Evolutionary conservation across 2,888 invertebrate genomes (phyloP).

Genomic region (Agriotes lineatus): DNA sequence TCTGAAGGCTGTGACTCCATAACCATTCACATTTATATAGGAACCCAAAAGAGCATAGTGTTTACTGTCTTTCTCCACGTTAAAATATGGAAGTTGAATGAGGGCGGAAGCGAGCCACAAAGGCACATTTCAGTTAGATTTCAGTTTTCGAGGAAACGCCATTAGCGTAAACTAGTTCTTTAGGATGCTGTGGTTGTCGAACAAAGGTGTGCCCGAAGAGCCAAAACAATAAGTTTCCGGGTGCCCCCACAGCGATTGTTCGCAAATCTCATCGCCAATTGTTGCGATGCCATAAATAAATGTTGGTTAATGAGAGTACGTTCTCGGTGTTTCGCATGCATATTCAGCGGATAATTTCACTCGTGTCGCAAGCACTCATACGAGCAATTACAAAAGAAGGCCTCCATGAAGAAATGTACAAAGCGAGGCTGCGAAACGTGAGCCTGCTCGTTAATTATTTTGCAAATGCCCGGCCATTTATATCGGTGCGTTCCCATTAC

Average conservation of each 20-base stretch:
- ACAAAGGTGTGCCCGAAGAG: conserved; percentile 22
- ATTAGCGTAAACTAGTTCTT: conserved; percentile 33
- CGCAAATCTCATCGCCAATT: conserved; percentile 40
- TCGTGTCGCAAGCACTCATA: conserved; percentile 12
- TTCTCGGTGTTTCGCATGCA: conserved; percentile 1
- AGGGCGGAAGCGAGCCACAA: no score
- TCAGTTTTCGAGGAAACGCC: conserved; percentile 36
- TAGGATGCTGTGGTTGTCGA: conserved; percentile 31
- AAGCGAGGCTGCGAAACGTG: no score
- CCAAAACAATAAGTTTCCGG: conserved; percentile 49
- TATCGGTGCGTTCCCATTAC: no score
- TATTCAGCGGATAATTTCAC: conserved; percentile 14
- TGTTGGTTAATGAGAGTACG: conserved; percentile 24
- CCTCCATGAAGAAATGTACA: no score
- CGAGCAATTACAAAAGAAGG: not conserved
- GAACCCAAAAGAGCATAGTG: no score
- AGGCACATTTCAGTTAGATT: no score
- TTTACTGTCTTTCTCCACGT: no score
- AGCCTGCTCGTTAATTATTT: no score
- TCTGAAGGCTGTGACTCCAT: no score
- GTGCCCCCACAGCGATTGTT: conserved; percentile 37
- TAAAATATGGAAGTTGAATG: no score
- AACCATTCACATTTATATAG: no score
- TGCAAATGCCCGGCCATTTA: no score
- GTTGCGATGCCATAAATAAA: conserved; percentile 41